Percentiles rank a stretch among this genome's conserved stretches.
Evolutionary conservation across 2,888 invertebrate genomes (phyloP).

Genomic region (Lysandra bellargus): DNA sequence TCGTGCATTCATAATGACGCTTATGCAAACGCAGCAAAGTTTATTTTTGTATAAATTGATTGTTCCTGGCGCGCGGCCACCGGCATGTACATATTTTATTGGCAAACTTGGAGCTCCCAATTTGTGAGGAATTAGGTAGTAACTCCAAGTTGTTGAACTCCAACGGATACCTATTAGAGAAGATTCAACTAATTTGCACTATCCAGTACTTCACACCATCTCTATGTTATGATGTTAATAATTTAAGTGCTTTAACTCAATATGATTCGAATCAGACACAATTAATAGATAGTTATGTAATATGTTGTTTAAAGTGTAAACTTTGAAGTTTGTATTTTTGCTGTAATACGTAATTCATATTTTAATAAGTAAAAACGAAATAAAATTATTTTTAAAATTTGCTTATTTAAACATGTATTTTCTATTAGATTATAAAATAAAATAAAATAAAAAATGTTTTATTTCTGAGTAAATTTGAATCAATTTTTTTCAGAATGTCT

Average conservation of each 20-base stretch:
- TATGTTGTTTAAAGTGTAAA: too few species aligned
- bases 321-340: too few species aligned
- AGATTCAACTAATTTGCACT: neutral
- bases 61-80: conserved; percentile 27
- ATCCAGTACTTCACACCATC: neutral
- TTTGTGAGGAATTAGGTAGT: conserved; percentile 33
- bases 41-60: conserved; percentile 27
- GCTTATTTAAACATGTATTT: too few species aligned
- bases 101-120: conserved; percentile 33
- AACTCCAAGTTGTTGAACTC: conserved; percentile 3
- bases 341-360: too few species aligned
- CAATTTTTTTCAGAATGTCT: too few species aligned
- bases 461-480: too few species aligned
- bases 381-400: too few species aligned
- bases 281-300: too few species aligned
- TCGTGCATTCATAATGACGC: conserved; percentile 14
- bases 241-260: neutral
- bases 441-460: too few species aligned
- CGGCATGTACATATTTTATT: conserved; percentile 32
- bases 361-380: too few species aligned
- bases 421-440: too few species aligned
- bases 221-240: neutral
- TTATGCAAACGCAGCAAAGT: conserved; percentile 26
- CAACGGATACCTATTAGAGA: conserved; percentile 14
- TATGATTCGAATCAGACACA: too few species aligned